Conservation (phyloP, 2,888 invertebrate genomes). For the Drosophila atripex region DNA sequence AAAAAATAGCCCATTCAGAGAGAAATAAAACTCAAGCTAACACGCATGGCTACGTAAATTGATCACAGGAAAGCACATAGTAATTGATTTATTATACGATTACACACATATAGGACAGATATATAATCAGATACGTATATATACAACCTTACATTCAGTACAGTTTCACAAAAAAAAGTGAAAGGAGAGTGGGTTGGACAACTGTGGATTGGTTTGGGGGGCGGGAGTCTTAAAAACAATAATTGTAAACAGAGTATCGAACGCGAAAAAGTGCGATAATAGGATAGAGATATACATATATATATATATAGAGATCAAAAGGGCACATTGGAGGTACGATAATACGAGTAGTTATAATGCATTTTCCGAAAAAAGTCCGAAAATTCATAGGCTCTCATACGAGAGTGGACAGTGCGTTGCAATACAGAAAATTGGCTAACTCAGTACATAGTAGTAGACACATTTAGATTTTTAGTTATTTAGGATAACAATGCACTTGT, state of each 20-base stretch:
- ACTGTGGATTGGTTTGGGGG: not conserved
- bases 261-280: conserved; percentile 36
- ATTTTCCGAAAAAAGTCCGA: conserved; percentile 38
- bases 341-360: conserved; percentile 21
- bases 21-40: conserved; percentile 50
- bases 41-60: conserved; percentile 46
- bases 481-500: conserved; percentile 43
- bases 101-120: conserved; percentile 42
- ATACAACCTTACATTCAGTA: conserved; percentile 49
- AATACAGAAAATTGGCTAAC: conserved; percentile 24
- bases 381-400: conserved; percentile 17
- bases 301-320: conserved; percentile 26
- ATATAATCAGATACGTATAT: conserved; percentile 23
- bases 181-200: conserved; percentile 31
- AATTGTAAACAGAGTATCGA: conserved; percentile 11
- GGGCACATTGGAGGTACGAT: conserved; percentile 24
- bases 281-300: conserved; percentile 23
- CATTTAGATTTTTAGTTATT: conserved; percentile 22
- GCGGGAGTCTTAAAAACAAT: conserved; percentile 10
- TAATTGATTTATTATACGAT: conserved; percentile 64
- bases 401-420: conserved; percentile 44
- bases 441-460: conserved; percentile 26
- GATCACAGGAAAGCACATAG: conserved; percentile 72
- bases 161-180: conserved; percentile 44
- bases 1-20: conserved; percentile 11